phyloP scores from a whole-genome alignment of 2,888 invertebrate genomes.

The Agrochola circellaris region DNA sequence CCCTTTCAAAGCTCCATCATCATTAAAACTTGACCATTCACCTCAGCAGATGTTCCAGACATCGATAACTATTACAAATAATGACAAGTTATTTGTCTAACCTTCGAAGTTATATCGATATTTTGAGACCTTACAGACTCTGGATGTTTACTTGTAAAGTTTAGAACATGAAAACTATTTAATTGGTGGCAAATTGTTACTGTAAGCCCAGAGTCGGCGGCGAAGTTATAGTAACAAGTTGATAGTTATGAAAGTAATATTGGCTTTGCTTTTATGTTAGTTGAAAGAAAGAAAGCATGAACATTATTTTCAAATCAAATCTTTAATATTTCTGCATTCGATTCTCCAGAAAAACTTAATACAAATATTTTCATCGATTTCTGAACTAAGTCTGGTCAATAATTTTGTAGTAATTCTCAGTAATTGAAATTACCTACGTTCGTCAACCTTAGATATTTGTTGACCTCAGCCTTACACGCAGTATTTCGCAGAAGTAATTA shows the following conservation, averaged over 20 bases:
- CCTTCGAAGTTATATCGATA: constrained; percentile 41
- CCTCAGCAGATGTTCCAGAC: constrained; percentile 35
- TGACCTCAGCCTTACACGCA: no score
- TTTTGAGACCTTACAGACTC: constrained; percentile 44
- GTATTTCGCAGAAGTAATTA: constrained; percentile 8
- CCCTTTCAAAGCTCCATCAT: constrained; percentile 6
- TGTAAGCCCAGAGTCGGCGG: constrained; percentile 37
- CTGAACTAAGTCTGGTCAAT: neutral
- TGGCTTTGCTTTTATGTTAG: constrained; percentile 18
- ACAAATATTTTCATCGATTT: neutral
- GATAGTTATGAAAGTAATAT: constrained; percentile 35
- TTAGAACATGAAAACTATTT: constrained; percentile 58
- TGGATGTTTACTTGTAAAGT: constrained; percentile 47
- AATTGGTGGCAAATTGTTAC: constrained; percentile 54
- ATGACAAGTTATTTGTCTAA: constrained; percentile 34
- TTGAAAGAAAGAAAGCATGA: neutral
- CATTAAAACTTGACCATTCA: constrained; percentile 45
- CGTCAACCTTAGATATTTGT: neutral
- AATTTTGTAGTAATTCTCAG: neutral
- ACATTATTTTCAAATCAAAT: neutral
- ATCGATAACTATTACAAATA: constrained; percentile 38
- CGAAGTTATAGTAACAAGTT: constrained; percentile 38
- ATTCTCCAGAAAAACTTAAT: neutral
- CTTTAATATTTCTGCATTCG: no score
- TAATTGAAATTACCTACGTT: neutral